Conservation (phyloP, 1,140 invertebrate genomes). For the Drosophila nigromelanica region DNA sequence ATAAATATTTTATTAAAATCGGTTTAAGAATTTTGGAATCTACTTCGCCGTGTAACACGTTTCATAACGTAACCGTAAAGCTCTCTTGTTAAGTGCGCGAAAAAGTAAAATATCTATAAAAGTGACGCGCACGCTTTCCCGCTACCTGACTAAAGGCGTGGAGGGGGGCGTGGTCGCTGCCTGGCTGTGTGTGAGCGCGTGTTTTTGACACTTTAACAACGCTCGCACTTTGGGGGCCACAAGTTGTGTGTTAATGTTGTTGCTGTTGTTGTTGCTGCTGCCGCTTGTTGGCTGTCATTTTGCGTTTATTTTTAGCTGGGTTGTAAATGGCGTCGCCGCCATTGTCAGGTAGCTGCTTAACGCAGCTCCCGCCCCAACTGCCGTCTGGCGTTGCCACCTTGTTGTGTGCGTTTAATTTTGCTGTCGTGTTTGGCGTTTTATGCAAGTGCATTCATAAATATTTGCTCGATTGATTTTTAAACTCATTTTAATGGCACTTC, state of each 20-base stretch:
- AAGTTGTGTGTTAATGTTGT: constrained; percentile 57
- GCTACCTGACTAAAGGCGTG: too few relatives aligned
- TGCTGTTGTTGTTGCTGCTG: constrained; percentile 38
- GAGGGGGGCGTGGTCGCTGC: constrained; percentile 5
- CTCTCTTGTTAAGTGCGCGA: background rate
- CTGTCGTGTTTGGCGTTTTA: constrained; percentile 10
- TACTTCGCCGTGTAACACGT: too few relatives aligned
- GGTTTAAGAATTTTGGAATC: too few relatives aligned
- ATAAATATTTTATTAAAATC: too few relatives aligned
- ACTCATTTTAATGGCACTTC: constrained; percentile 34
- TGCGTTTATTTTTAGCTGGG: constrained; percentile 65
- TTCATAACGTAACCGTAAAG: too few relatives aligned
- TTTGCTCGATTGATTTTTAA: constrained; percentile 48
- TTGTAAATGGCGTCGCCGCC: constrained; percentile 68
- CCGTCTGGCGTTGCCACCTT: constrained; percentile 5
- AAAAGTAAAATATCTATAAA: background rate
- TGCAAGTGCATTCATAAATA: constrained; percentile 47
- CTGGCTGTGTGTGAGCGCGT: constrained; percentile 24
- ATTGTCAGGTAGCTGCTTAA: constrained; percentile 50
- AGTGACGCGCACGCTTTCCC: background rate
- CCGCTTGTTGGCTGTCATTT: constrained; percentile 70
- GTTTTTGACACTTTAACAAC: constrained; percentile 79
- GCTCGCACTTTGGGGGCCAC: constrained; percentile 54
- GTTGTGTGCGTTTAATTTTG: constrained; percentile 58
- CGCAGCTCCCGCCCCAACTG: background rate